Evolutionary conservation across 2,113 vertebrate species (phyloP).

Genomic region (Brachypodius melanocephalos): DNA sequence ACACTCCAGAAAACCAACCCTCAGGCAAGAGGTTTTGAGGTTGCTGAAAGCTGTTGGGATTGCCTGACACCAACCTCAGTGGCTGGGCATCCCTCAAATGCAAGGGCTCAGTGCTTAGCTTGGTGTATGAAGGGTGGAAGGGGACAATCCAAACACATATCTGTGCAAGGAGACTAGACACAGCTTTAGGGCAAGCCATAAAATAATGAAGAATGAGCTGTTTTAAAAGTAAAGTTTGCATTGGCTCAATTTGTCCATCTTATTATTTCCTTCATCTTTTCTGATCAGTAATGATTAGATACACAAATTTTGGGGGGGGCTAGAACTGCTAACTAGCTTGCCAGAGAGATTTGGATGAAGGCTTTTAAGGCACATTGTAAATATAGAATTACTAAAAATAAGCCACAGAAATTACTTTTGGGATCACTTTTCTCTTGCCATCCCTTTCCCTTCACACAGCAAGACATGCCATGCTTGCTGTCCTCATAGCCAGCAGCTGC

Average conservation of each 20-base stretch:
- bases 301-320: neutral
- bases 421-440: neutral
- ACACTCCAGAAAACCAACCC: neutral
- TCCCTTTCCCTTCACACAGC: neutral
- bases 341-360: neutral
- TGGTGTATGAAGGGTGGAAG: neutral
- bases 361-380: neutral
- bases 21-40: neutral
- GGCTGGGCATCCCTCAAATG: neutral
- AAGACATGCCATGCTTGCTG: neutral
- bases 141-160: neutral
- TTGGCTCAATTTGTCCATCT: slow-evolving; percentile 2
- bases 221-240: slow-evolving; percentile 7
- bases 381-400: neutral
- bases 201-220: neutral
- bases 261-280: slow-evolving; percentile 39
- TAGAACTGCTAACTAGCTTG: slow-evolving; percentile 21
- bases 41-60: neutral
- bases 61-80: accelerated
- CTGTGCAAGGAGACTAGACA: neutral
- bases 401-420: neutral
- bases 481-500: neutral
- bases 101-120: neutral
- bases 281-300: slow-evolving; percentile 28
- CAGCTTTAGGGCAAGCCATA: neutral